These are phyloP conservation scores for Danionella cerebrum DNA, from an alignment of 2,113 vertebrate genomes.

Conservation along the genomic window DNA sequence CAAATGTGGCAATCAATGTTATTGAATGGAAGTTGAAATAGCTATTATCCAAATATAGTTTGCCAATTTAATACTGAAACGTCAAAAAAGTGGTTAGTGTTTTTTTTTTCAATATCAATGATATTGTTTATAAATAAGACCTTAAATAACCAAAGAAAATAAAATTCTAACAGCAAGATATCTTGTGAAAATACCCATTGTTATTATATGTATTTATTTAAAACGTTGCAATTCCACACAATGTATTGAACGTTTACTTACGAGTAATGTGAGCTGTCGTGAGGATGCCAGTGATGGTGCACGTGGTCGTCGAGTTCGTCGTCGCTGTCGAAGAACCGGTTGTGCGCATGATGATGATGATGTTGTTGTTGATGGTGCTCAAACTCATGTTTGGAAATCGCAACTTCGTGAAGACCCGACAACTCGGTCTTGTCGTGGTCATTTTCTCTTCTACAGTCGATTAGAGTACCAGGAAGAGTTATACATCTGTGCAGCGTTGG, in stretches of 20 bases:
- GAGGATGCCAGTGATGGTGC: slow-evolving; percentile 15
- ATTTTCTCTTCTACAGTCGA: background rate
- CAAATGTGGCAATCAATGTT: background rate
- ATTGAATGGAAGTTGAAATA: too few species aligned
- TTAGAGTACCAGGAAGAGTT: slow-evolving; percentile 25
- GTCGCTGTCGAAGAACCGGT: slow-evolving; percentile 2
- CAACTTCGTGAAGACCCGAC: background rate
- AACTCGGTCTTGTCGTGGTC: background rate
- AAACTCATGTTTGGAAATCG: slow-evolving; percentile 5
- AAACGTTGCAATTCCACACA: too few species aligned
- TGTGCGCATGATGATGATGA: slow-evolving; percentile 2
- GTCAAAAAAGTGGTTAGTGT: too few species aligned
- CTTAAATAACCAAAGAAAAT: too few species aligned
- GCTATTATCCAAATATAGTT: too few species aligned
- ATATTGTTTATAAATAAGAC: too few species aligned
- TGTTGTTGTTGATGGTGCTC: background rate
- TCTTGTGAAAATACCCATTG: too few species aligned
- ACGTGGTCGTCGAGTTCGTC: slow-evolving; percentile 1
- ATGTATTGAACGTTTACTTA: background rate
- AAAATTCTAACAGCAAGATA: too few species aligned
- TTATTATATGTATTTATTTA: too few species aligned
- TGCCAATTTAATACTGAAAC: too few species aligned
- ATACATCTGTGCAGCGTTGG: slow-evolving; percentile 8
- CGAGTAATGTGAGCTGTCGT: slow-evolving; percentile 10
- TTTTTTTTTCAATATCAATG: too few species aligned